Evolutionary conservation across 1,140 invertebrate species (phyloP), one percentile per base, ranked within the genome.

Genomic region (Schlechtendalia chinensis): DNA sequence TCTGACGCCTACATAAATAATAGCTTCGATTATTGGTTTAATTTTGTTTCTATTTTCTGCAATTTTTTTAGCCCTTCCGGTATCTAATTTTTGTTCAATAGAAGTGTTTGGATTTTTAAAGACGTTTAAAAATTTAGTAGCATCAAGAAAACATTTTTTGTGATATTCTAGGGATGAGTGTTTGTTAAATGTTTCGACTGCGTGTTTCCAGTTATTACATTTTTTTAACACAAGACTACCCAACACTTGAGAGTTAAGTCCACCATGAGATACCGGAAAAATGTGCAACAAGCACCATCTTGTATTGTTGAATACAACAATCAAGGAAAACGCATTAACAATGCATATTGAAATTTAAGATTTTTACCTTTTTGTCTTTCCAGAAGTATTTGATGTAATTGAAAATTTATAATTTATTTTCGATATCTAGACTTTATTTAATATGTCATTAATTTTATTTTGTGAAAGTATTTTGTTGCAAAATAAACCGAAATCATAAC

Each of bases 261-360:
- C 65, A 47, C 39, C 39, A n/a, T 22, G 32, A 45, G 65, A 45
- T 69, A 47, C 22, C 5, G 32, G 45, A 45, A 67, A 67, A 45
- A 45, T 45, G 45, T 67, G 0, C 63, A 67, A 67, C 45, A 67
- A 45, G 63, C 63, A 45, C 63, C 63, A 67, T 67, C 63, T 45
- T 67, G 32, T 67, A 45, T 45, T 19, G 63, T 32, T 67, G 63
- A 67, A 45, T 67, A 67, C 16, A 32, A 45, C 32, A 67, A 67
- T 32, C 63, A 67, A 19, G 32, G 32, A 67, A 45, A 67, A 45
- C 16, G 12, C 17, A 67, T n/a, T 67, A 67, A 67, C 63, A 32
- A 45, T 45, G 63, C 16, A n/a, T 67, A 67, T 10, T 67, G 32
- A 67, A 67, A n/a, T n/a, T n/a, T n/a, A n/a, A n/a, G n/a, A n/a